Evolutionary conservation across 2,797 vertebrate species (phyloP), one percentile per base, ranked within the genome.

Genomic region (Mareca penelope): DNA sequence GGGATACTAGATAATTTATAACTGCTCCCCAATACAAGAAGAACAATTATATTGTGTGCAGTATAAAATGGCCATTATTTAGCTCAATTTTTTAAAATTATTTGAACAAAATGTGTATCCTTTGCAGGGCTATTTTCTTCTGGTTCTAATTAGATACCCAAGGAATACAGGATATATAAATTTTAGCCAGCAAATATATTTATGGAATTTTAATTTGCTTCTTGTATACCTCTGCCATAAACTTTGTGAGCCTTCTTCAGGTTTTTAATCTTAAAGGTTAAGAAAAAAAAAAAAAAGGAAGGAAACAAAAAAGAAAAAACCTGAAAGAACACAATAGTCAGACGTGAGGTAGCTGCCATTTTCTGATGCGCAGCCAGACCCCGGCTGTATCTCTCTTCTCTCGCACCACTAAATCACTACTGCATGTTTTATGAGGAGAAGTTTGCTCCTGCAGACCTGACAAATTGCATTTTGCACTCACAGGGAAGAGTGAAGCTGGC

Each of bases 11-110:
- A 96, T 96, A 97, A 97, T 97, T 97, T 97, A 97, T 96, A 97
- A 93, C 96, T 93, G 90, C 80, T 94, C 95, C 96, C 97, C 95
- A 94, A 69, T 91, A 96, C 89, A 95, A 92, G 95, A 96, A 95
- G 95, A 97, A 97, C 97, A 97, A 96, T 97, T 97, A 96, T 96
- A 95, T 93, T 95, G 93, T 95, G 88, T 96, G 95, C 94, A 88
- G 95, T 96, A 97, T 97, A 97, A 97, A 97, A 95, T 95, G 95
- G 79, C 93, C 91, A 96, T 97, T 97, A 97, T 97, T 97, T 97
- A 97, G 96, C 81, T 96, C 96, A 94, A 88, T 95, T 96, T 96
- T 97, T 89, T 2, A 95, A 97, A 97, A 93, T 97, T 97, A 96
- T 97, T 96, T 94, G 94, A 94, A 88, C 90, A 97, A 97, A 97